Conservation (phyloP, 2,797 vertebrate genomes). For the Pseudochirops cupreus region DNA sequence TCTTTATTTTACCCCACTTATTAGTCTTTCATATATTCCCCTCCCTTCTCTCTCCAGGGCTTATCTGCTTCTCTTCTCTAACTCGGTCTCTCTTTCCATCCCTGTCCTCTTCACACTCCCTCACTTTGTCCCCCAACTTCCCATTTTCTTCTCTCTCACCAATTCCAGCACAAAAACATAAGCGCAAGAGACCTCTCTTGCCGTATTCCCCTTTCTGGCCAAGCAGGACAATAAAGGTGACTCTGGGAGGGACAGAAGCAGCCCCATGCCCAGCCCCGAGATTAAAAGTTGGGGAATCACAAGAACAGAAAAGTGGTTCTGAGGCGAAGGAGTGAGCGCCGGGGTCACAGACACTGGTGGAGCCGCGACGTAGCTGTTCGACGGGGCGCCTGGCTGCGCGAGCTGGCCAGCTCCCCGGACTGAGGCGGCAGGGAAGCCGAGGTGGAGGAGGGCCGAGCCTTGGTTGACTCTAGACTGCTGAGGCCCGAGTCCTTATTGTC, state of each 20-base stretch:
- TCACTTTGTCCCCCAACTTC: not conserved
- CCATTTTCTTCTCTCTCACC: not conserved
- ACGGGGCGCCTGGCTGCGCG: slow-evolving; percentile 63
- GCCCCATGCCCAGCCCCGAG: not conserved
- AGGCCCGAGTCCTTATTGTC: slow-evolving; percentile 87
- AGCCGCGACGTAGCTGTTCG: slow-evolving; percentile 64
- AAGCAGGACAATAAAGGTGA: not conserved
- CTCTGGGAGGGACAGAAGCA: not conserved
- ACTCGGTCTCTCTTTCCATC: not conserved
- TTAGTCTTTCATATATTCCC: too few species aligned
- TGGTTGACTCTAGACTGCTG: slow-evolving; percentile 88
- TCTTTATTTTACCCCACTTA: not conserved
- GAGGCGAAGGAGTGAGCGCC: not conserved
- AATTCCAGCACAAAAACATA: not conserved
- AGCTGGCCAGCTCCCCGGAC: not conserved
- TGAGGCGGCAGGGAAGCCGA: slow-evolving; percentile 52
- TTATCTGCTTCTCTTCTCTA: not conserved
- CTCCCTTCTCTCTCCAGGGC: not conserved
- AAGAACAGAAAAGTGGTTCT: not conserved
- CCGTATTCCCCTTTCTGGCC: not conserved
- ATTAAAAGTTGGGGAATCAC: not conserved
- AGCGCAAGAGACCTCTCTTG: not conserved
- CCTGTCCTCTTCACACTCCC: not conserved
- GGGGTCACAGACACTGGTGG: slow-evolving; percentile 79
- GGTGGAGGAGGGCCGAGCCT: slow-evolving; percentile 78